These are phyloP conservation scores for Trichogramma dendrolimi DNA, from an alignment of 2,888 invertebrate genomes.

Conservation along the genomic window DNA sequence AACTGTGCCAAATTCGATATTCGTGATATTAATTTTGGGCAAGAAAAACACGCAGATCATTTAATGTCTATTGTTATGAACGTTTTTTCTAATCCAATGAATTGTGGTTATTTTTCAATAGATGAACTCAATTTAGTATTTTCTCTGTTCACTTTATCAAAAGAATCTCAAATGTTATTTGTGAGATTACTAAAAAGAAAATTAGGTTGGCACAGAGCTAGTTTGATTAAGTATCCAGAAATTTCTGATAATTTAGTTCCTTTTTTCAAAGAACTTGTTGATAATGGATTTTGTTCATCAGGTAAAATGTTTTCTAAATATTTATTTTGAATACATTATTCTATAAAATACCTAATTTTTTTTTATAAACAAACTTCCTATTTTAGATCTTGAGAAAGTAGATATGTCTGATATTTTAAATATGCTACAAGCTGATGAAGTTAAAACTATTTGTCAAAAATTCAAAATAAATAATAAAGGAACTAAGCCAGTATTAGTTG, in stretches of 20 bases:
- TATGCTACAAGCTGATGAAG: constrained; percentile 37
- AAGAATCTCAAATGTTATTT: constrained; percentile 39
- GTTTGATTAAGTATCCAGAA: constrained; percentile 34
- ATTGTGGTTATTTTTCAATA: constrained; percentile 45
- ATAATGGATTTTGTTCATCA: constrained; percentile 27
- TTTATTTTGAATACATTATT: constrained; percentile 21
- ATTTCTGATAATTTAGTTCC: constrained; percentile 32
- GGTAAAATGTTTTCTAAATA: constrained; percentile 20
- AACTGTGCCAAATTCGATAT: constrained; percentile 33
- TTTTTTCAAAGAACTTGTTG: constrained; percentile 33
- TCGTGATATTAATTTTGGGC: constrained; percentile 32
- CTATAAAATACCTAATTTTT: neutral
- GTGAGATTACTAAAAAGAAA: constrained; percentile 42
- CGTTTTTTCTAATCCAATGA: constrained; percentile 40
- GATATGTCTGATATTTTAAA: constrained; percentile 32
- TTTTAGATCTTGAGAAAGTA: constrained; percentile 33
- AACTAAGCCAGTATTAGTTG: constrained; percentile 33
- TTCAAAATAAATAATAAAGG: constrained; percentile 35
- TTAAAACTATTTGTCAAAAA: constrained; percentile 34
- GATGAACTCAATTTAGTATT: constrained; percentile 40
- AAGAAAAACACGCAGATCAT: constrained; percentile 34
- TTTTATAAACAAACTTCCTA: neutral
- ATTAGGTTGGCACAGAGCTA: constrained; percentile 36
- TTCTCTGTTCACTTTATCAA: constrained; percentile 34
- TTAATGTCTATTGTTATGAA: constrained; percentile 35